A percentile compares a stretch with the other conserved stretches of the same genome.
Conservation (phyloP, 53 echinoderm and acorn worm genomes). For the Actinopyga echinites region DNA sequence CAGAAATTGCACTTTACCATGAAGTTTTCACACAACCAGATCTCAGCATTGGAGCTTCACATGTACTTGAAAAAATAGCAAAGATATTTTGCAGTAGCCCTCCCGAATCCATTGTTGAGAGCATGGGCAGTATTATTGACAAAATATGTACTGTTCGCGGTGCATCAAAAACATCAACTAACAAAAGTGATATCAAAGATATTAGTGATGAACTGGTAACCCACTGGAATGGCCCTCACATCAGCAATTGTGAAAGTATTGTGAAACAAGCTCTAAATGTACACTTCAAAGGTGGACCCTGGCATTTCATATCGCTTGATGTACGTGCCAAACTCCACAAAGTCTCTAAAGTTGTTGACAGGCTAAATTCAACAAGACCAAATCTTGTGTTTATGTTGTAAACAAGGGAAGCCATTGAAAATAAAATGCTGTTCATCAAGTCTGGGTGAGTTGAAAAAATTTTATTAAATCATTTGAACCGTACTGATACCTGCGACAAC, state of each 20-base stretch:
- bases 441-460: no score
- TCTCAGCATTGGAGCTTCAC: neutral
- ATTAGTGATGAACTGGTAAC: slow-evolving; percentile 14
- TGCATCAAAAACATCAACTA: slow-evolving; percentile 12
- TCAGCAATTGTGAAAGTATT: slow-evolving; percentile 1
- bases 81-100: slow-evolving; percentile 19
- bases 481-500: no score
- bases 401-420: neutral
- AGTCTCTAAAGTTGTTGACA: slow-evolving; percentile 24
- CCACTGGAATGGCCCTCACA: slow-evolving; percentile 39
- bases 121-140: slow-evolving; percentile 27
- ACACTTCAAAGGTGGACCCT: slow-evolving; percentile 16
- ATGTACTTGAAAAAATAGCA: neutral
- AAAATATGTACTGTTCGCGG: slow-evolving; percentile 3
- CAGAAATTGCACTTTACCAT: neutral
- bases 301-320: slow-evolving; percentile 11
- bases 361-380: slow-evolving; percentile 1
- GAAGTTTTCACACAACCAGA: neutral
- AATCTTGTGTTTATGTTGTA: neutral
- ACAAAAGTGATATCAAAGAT: slow-evolving; percentile 18
- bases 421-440: neutral
- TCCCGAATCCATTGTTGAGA: slow-evolving; percentile 23
- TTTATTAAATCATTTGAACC: no score
- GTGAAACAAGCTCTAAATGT: slow-evolving; percentile 27
- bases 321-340: slow-evolving; percentile 17